Evolutionary conservation across 2,797 vertebrate genomes (phyloP).

Genomic region (Muraenolepis orangiensis): DNA sequence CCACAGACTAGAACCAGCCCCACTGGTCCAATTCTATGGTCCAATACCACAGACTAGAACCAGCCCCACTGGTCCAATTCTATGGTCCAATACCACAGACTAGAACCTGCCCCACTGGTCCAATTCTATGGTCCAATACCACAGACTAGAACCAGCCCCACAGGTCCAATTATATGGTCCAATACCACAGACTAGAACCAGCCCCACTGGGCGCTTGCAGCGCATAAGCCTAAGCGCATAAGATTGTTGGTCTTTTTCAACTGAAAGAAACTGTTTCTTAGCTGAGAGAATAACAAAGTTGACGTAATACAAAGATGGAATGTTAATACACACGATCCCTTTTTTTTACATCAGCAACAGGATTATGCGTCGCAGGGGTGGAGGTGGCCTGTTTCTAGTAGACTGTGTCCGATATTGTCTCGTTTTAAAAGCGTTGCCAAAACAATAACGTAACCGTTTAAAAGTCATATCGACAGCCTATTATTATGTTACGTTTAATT

Average conservation of each 20-base stretch:
- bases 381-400: neutral
- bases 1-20: too few relatives aligned
- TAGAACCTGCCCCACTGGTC: too few relatives aligned
- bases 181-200: neutral
- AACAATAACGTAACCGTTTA: neutral
- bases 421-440: neutral
- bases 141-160: neutral
- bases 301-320: too few relatives aligned
- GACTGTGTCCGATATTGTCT: neutral
- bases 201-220: neutral
- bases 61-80: neutral
- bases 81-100: too few relatives aligned
- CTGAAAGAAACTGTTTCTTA: neutral
- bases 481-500: neutral
- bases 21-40: neutral
- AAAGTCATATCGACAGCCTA: neutral
- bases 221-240: too few relatives aligned
- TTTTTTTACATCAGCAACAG: too few relatives aligned
- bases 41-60: neutral
- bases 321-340: too few relatives aligned
- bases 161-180: neutral
- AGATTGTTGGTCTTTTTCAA: neutral
- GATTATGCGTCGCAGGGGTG: neutral
- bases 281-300: too few relatives aligned
- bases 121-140: too few relatives aligned